A percentile compares a stretch with the other conserved stretches of the same genome.
These are phyloP conservation scores for Conus canariensis DNA, from an alignment of 2,888 invertebrate genomes.

Conservation along the genomic window DNA sequence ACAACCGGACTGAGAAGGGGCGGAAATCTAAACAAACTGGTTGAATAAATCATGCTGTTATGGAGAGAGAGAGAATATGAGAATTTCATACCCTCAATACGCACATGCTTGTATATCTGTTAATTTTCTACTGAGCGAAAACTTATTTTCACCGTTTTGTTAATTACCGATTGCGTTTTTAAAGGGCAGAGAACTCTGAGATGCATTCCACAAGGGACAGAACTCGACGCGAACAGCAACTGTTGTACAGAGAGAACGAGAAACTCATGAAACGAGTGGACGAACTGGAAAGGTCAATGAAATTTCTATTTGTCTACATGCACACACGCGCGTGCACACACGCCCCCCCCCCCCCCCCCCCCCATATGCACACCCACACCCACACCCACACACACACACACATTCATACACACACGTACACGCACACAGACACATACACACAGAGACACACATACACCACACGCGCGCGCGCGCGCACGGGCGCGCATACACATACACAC, in stretches of 20 bases:
- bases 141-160: not conserved
- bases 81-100: not conserved
- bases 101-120: not conserved
- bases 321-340: not conserved
- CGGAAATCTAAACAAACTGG: too few species aligned
- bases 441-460: not conserved
- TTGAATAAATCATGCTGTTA: too few species aligned
- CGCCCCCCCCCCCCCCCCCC: not conserved
- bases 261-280: conserved; percentile 91
- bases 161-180: not conserved
- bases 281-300: conserved; percentile 65
- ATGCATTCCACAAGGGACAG: conserved; percentile 88
- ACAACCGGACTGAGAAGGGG: too few species aligned
- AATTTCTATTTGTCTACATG: not conserved
- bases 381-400: not conserved
- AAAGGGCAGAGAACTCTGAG: conserved; percentile 86
- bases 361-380: not conserved
- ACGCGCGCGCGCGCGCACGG: not conserved
- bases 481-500: not conserved
- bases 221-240: conserved; percentile 91
- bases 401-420: not conserved
- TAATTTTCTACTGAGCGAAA: not conserved
- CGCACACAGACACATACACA: not conserved
- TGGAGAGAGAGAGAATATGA: not conserved
- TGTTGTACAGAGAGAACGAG: conserved; percentile 94